Base-by-base conservation (phyloP, 2,888 invertebrate species). In the Spodoptera exigua region DNA sequence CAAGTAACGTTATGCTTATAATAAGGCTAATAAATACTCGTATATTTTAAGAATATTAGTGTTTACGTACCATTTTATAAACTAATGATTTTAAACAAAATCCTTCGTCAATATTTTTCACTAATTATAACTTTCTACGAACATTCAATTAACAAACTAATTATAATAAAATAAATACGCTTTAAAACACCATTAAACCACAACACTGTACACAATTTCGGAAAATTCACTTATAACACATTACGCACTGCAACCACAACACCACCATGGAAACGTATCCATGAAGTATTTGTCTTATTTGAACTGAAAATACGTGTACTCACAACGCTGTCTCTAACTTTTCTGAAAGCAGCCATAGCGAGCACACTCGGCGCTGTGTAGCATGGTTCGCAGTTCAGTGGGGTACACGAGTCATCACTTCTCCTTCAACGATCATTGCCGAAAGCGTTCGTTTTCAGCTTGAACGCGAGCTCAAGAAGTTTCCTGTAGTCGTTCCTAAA, bases 301-400 rank as follows among this genome's bases (percentile, higher is more conserved):
- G 0, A 53, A 53, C 67, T 36, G 18, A 46, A 36, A 32, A 17
- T 18, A 14, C 69, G 67, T 43, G 56, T 39, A 18, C 10, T 0
- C 48, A 53, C 48, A 49, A 41, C 56, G 56, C 44, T 41, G 45
- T 32, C 61, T 43, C 16, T 41, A 46, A 46, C 41, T 57, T 46
- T 53, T 61, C 40, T 67, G 68, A 41, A 49, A 35, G 27, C 27
- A 35, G 39, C 54, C 43, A 51, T 34, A 47, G 36, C 21, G 36
- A 21, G 14, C 13, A 43, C 46, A 35, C 13, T 13, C 39, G 16
- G 10, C 21, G 37, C 47, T 18, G 41, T 18, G 2, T 27, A 27
- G 3, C 16, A 46, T 32, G 32, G 2, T 17, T 34, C 60, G 14
- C 13, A 14, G 36, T 21, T 18, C 36, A 41, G 11, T 36, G 37